phyloP scores from a whole-genome alignment of 2,113 vertebrate genomes.

The Pelmatolapia mariae region DNA sequence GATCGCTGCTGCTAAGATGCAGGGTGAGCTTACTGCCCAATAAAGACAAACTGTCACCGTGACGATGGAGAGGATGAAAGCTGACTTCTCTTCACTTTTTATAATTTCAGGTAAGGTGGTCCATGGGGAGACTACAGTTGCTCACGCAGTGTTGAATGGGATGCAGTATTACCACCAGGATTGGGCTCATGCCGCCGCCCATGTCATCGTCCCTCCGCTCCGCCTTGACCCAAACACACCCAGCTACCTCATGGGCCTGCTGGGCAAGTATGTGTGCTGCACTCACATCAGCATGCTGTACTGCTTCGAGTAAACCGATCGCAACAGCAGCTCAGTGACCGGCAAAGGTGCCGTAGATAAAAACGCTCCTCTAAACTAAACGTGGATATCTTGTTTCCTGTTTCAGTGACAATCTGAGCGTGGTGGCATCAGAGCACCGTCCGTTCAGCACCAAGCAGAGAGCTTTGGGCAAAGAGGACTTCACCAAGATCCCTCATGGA shows the following conservation, averaged over 20 bases:
- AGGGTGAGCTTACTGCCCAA: constrained; percentile 70
- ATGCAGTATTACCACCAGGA: constrained; percentile 97
- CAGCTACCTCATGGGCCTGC: constrained; percentile 92
- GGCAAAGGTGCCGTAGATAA: neutral
- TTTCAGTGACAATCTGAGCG: constrained; percentile 87
- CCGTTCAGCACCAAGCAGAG: constrained; percentile 93
- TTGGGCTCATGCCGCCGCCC: constrained; percentile 91
- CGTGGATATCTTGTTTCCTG: neutral
- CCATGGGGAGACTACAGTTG: constrained; percentile 90
- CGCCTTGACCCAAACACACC: constrained; percentile 95
- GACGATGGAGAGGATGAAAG: neutral
- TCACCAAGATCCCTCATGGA: constrained; percentile 97
- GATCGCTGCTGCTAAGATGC: constrained; percentile 90
- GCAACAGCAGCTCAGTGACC: neutral
- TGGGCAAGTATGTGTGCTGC: constrained; percentile 83
- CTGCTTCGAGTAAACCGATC: neutral
- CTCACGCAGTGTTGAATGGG: constrained; percentile 88
- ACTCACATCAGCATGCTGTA: neutral
- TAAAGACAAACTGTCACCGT: neutral
- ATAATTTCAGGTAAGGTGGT: constrained; percentile 82
- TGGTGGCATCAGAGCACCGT: constrained; percentile 92
- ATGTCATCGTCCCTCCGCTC: constrained; percentile 87
- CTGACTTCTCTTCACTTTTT: neutral
- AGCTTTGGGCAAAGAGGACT: constrained; percentile 96
- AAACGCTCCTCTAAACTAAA: neutral